phyloP scores from a whole-genome alignment of 2,888 invertebrate species.

The Cremastinae sp. region DNA sequence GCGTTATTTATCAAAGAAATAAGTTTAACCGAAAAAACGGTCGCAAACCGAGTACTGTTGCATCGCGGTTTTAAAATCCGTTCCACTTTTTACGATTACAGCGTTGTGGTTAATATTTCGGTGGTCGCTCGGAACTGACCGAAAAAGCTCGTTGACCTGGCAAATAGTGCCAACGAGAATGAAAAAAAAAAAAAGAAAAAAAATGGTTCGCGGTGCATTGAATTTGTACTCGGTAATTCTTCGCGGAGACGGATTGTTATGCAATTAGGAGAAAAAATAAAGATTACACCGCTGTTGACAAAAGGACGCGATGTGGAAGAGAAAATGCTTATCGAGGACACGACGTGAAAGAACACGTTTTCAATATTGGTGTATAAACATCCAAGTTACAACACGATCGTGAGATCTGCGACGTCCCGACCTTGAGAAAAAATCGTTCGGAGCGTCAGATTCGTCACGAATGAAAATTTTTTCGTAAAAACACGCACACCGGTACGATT shows the following conservation, averaged over 20 bases:
- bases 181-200: too few relatives aligned
- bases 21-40: not conserved
- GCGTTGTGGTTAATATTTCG: not conserved
- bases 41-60: too few relatives aligned
- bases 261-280: not conserved
- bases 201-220: conserved; percentile 23
- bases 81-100: too few relatives aligned
- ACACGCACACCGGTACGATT: conserved; percentile 17
- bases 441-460: conserved; percentile 23
- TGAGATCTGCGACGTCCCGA: not conserved
- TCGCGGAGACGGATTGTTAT: conserved; percentile 1
- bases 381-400: not conserved
- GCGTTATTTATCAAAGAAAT: too few relatives aligned
- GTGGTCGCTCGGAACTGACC: not conserved
- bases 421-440: conserved; percentile 16
- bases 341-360: not conserved
- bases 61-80: too few relatives aligned
- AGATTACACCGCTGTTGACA: not conserved
- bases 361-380: conserved; percentile 6
- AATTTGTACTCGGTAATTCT: not conserved
- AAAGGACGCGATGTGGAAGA: too few relatives aligned
- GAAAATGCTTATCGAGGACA: too few relatives aligned
- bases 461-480: conserved; percentile 32
- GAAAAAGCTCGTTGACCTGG: conserved; percentile 40
- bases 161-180: conserved; percentile 15